Conservation (phyloP, 2,113 vertebrate genomes). For the Rhinogobius similis region DNA sequence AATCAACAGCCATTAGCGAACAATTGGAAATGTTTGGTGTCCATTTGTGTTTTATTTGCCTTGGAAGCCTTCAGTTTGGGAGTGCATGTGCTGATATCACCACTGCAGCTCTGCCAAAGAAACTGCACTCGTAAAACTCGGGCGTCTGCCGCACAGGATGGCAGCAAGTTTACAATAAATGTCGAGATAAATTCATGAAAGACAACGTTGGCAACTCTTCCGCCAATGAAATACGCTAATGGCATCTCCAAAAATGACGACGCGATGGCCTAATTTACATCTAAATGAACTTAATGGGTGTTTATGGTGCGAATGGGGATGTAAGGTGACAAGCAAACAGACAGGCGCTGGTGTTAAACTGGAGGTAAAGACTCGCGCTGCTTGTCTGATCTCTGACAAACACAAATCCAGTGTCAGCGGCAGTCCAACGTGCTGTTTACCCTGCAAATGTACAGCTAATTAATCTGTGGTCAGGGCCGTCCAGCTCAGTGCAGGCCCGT, state of each 20-base stretch:
- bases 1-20: slow-evolving; percentile 50
- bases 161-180: slow-evolving; percentile 71
- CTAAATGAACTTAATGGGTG: slow-evolving; percentile 38
- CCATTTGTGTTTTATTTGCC: slow-evolving; percentile 58
- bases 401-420: slow-evolving; percentile 51
- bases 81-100: slow-evolving; percentile 47
- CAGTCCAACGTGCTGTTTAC: slow-evolving; percentile 55
- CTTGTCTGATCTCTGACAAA: slow-evolving; percentile 35
- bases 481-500: slow-evolving; percentile 57
- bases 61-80: slow-evolving; percentile 50
- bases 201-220: slow-evolving; percentile 55
- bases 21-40: slow-evolving; percentile 51
- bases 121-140: slow-evolving; percentile 65
- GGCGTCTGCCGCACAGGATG: slow-evolving; percentile 63
- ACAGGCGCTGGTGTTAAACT: slow-evolving; percentile 4
- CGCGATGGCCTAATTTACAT: slow-evolving; percentile 39
- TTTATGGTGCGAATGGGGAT: slow-evolving; percentile 21
- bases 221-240: slow-evolving; percentile 68
- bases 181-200: slow-evolving; percentile 68
- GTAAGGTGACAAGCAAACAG: slow-evolving; percentile 16
- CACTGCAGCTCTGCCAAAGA: slow-evolving; percentile 60
- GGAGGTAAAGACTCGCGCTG: slow-evolving; percentile 24
- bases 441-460: slow-evolving; percentile 65
- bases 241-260: slow-evolving; percentile 43
- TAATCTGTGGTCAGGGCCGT: slow-evolving; percentile 53